A percentile compares a stretch with the other conserved stretches of the same genome.
These are phyloP conservation scores for Drosophila mauritiana DNA, from an alignment of 1,140 invertebrate genomes.

Conservation along the genomic window DNA sequence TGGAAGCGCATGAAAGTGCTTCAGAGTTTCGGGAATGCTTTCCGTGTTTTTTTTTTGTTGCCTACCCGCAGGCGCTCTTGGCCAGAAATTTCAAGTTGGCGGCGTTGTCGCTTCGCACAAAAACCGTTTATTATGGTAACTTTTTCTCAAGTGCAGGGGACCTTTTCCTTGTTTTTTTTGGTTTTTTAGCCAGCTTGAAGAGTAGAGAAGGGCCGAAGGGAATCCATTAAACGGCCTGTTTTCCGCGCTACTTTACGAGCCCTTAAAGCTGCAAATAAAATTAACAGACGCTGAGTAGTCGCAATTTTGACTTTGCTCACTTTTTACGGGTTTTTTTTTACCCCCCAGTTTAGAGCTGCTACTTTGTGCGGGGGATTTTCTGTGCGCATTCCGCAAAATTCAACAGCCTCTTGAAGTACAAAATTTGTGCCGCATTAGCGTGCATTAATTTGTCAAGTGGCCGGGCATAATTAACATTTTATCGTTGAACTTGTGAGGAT, in stretches of 20 bases:
- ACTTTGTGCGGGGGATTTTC: slow-evolving; percentile 54
- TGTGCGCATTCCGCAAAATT: slow-evolving; percentile 25
- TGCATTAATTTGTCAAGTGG: slow-evolving; percentile 63
- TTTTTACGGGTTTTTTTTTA: slow-evolving; percentile 49
- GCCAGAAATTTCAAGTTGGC: slow-evolving; percentile 55
- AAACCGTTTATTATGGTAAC: slow-evolving; percentile 59
- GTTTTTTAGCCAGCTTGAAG: neutral
- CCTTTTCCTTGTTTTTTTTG: too few species aligned
- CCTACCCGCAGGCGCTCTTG: slow-evolving; percentile 25
- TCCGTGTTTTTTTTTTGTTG: slow-evolving; percentile 2
- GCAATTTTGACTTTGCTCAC: slow-evolving; percentile 62
- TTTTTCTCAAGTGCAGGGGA: slow-evolving; percentile 26
- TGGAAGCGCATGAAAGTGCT: slow-evolving; percentile 52
- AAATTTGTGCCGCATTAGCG: slow-evolving; percentile 67
- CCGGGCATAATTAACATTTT: slow-evolving; percentile 55
- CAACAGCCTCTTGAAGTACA: slow-evolving; percentile 31
- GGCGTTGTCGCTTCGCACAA: slow-evolving; percentile 35
- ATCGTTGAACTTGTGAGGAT: slow-evolving; percentile 48
- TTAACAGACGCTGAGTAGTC: slow-evolving; percentile 78
- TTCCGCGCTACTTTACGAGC: slow-evolving; percentile 54
- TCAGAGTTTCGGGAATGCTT: slow-evolving; percentile 36
- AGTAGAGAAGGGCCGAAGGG: slow-evolving; percentile 3
- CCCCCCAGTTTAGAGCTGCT: slow-evolving; percentile 6
- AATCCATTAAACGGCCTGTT: slow-evolving; percentile 41
- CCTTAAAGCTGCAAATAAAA: slow-evolving; percentile 74